Conservation (phyloP, 2,113 vertebrate genomes). For the Peucedramus taeniatus region DNA sequence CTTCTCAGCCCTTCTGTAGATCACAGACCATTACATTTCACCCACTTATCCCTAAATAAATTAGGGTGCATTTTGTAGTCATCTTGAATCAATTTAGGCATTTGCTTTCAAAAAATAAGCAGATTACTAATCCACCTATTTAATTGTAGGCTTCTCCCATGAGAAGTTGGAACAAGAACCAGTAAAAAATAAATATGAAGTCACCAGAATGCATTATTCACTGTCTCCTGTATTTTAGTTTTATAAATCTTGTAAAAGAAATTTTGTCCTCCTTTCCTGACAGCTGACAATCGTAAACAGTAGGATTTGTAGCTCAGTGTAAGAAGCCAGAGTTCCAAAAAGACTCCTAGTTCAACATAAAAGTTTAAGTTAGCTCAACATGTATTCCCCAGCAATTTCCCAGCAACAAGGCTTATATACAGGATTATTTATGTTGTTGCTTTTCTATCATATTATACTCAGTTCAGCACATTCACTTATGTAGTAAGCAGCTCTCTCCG, state of each 20-base stretch:
- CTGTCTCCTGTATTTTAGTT: neutral
- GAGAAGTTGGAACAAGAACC: neutral
- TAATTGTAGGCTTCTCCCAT: conserved; percentile 1
- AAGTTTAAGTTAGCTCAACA: neutral
- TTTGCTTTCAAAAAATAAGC: conserved; percentile 5
- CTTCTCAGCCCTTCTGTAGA: neutral
- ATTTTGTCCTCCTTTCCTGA: neutral
- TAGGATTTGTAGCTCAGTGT: neutral
- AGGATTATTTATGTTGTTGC: neutral
- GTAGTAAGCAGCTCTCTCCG: neutral
- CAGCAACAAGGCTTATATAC: neutral
- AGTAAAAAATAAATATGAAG: neutral
- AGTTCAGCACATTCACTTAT: neutral
- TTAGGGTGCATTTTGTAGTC: neutral
- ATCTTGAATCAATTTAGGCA: neutral
- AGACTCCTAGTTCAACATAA: neutral
- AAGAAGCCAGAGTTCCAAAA: neutral
- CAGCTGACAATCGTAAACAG: neutral
- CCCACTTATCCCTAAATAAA: neutral
- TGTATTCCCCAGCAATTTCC: neutral
- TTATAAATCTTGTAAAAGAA: neutral
- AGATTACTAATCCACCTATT: neutral
- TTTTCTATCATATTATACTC: neutral
- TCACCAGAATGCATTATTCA: neutral
- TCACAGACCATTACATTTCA: neutral